Conservation (phyloP, 2,797 vertebrate genomes). For the Scolopax rusticola region DNA sequence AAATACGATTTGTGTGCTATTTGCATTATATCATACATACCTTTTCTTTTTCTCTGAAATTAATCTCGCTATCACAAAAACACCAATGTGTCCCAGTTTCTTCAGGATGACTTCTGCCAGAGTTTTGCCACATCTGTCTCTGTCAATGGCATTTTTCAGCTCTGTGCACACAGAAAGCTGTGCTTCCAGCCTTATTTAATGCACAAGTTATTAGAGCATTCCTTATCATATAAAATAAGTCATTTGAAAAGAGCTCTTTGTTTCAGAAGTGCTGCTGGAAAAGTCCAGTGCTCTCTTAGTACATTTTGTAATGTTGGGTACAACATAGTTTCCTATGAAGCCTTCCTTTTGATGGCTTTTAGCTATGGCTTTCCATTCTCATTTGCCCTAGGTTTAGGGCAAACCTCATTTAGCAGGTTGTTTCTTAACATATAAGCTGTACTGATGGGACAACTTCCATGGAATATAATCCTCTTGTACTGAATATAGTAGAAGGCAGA, state of each 20-base stretch:
- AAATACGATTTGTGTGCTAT: neutral
- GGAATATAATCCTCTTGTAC: neutral
- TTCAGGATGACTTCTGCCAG: neutral
- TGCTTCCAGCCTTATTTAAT: neutral
- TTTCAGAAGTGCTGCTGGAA: neutral
- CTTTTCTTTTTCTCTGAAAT: neutral
- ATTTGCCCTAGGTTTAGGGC: neutral
- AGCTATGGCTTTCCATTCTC: neutral
- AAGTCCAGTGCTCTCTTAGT: neutral
- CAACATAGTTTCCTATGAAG: neutral
- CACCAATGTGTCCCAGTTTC: neutral
- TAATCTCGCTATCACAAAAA: neutral
- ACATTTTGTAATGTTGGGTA: neutral
- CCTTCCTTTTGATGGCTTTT: neutral
- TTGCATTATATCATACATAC: neutral
- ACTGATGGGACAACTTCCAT: neutral
- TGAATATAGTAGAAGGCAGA: neutral
- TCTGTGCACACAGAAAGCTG: neutral
- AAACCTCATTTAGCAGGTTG: neutral
- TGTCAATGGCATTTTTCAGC: neutral
- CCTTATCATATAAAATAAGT: neutral
- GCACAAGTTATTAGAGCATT: neutral
- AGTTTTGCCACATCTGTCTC: neutral
- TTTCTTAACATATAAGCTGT: neutral
- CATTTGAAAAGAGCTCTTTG: constrained; percentile 18